Conservation (phyloP, 2,888 invertebrate species). For the Scaptomyza tumidula region DNA sequence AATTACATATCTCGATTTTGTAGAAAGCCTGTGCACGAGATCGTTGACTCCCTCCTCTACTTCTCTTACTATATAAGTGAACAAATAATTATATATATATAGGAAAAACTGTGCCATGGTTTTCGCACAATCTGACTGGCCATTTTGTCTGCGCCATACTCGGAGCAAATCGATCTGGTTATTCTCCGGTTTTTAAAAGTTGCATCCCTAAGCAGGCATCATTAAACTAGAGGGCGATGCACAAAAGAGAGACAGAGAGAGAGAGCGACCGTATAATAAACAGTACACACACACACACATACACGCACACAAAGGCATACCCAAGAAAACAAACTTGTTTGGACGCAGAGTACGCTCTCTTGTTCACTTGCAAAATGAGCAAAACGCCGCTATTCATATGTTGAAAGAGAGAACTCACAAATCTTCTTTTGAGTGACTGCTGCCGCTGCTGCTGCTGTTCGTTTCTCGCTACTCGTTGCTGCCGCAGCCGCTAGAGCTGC, state of each 20-base stretch:
- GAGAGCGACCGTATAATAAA: constrained; percentile 51
- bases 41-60: constrained; percentile 9
- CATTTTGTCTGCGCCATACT: constrained; percentile 53
- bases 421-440: constrained; percentile 61
- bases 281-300: constrained; percentile 44
- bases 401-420: constrained; percentile 44
- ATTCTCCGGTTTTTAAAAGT: constrained; percentile 61
- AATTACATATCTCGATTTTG: constrained; percentile 18
- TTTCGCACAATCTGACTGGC: constrained; percentile 30
- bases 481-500: constrained; percentile 12
- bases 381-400: constrained; percentile 71
- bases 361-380: constrained; percentile 69
- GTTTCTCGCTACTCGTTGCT: constrained; percentile 65
- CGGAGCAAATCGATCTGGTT: constrained; percentile 69
- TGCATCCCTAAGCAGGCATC: constrained; percentile 72
- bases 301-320: constrained; percentile 37
- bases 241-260: constrained; percentile 44
- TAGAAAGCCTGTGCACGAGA: constrained; percentile 27
- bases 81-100: not conserved
- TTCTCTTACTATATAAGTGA: not conserved
- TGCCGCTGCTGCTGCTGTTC: constrained; percentile 16
- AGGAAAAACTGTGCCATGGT: constrained; percentile 17
- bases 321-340: constrained; percentile 69
- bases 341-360: constrained; percentile 43
- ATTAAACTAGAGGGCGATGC: constrained; percentile 62